A percentile compares a stretch with the other conserved stretches of the same genome.
phyloP scores from a whole-genome alignment of 2,113 vertebrate species.

The Xiphophorus maculatus region DNA sequence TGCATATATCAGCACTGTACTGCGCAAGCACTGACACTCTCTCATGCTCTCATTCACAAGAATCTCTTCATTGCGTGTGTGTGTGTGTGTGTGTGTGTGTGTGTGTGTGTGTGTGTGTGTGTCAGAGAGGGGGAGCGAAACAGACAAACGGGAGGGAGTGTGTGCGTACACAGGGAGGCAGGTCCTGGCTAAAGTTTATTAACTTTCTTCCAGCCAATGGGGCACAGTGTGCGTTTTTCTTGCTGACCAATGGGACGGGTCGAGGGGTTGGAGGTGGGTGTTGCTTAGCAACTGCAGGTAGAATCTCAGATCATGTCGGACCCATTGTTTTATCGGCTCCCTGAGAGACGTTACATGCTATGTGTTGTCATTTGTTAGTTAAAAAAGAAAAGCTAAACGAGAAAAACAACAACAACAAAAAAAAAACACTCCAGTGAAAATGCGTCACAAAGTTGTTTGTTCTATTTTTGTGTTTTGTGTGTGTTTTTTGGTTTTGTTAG shows the following conservation, averaged over 20 bases:
- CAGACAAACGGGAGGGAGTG: conserved; percentile 15
- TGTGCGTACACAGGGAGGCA: conserved; percentile 65
- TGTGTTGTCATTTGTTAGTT: conserved; percentile 74
- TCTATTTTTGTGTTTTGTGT: conserved; percentile 56
- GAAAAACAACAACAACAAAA: neutral
- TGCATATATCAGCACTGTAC: conserved; percentile 78
- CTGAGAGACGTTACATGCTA: conserved; percentile 74
- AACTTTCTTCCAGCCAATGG: conserved; percentile 82
- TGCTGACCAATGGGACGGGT: conserved; percentile 78
- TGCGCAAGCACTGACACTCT: conserved; percentile 74
- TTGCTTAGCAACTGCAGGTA: conserved; percentile 89
- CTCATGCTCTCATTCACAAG: conserved; percentile 81
- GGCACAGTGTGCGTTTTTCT: conserved; percentile 74
- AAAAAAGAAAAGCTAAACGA: conserved; percentile 28
- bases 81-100: no score
- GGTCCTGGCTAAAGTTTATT: conserved; percentile 84
- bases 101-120: no score
- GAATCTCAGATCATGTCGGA: conserved; percentile 82
- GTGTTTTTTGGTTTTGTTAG: conserved; percentile 15
- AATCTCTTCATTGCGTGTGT: conserved; percentile 74
- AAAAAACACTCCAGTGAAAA: conserved; percentile 61
- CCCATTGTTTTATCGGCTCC: conserved; percentile 81
- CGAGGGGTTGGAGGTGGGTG: conserved; percentile 82
- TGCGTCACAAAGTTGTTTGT: conserved; percentile 74
- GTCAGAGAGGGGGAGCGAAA: conserved; percentile 1